Conservation (phyloP, 2,888 invertebrate species). For the Malthinus seriepunctatus region DNA sequence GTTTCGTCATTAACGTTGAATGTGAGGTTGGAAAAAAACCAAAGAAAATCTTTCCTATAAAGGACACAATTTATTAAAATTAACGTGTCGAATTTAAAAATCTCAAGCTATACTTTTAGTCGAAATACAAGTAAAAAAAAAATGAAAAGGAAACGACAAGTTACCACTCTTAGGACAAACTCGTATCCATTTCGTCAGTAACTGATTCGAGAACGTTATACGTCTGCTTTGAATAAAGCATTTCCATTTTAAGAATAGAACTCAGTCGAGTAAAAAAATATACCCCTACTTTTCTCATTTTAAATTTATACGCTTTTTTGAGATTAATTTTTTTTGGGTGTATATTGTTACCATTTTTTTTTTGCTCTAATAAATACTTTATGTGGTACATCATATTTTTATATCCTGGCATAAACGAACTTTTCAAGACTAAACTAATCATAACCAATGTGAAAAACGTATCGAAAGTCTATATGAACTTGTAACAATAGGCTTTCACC, state of each 20-base stretch:
- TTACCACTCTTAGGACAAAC: conserved; percentile 8
- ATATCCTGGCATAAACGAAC: too few relatives aligned
- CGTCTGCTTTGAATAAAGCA: conserved; percentile 20
- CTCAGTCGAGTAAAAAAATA: conserved; percentile 15
- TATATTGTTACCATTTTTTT: too few relatives aligned
- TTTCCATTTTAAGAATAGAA: conserved; percentile 16
- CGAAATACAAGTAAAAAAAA: conserved; percentile 1
- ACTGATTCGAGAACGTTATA: conserved; percentile 14
- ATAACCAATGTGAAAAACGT: background rate
- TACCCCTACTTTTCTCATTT: conserved; percentile 15
- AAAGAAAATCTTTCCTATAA: too few relatives aligned
- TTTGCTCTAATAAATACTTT: too few relatives aligned
- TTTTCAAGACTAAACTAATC: background rate
- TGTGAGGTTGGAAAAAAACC: too few relatives aligned
- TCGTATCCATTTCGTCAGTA: conserved; percentile 18
- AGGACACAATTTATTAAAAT: too few relatives aligned
- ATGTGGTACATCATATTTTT: too few relatives aligned
- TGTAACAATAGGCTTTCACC: conserved; percentile 20
- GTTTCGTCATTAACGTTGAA: too few relatives aligned
- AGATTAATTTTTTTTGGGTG: background rate
- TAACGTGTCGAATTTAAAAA: too few relatives aligned
- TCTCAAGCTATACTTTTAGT: too few relatives aligned
- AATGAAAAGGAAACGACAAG: conserved; percentile 20
- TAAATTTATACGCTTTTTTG: conserved; percentile 9
- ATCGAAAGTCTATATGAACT: conserved; percentile 5